These are phyloP conservation scores for Notospermus geniculatus DNA, from an alignment of 1,140 invertebrate species.

Conservation along the genomic window DNA sequence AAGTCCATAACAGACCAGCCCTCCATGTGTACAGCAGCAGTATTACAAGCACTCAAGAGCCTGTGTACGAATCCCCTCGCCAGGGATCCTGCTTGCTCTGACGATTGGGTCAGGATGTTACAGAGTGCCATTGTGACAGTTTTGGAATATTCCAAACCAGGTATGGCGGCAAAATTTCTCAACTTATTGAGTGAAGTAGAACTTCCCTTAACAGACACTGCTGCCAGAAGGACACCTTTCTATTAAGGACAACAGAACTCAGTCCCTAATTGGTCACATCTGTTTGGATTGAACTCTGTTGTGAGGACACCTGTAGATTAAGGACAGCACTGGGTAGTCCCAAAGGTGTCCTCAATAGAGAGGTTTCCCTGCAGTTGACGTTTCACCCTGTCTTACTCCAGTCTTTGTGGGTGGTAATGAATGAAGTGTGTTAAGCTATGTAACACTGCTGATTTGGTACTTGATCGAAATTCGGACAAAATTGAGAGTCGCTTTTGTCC, in stretches of 20 bases:
- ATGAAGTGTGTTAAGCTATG: no score
- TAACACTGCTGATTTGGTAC: no score
- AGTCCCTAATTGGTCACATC: background rate
- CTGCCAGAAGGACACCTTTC: no score
- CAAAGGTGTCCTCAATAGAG: no score
- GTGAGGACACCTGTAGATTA: no score
- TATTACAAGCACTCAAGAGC: constrained; percentile 69
- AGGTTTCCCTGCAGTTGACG: no score
- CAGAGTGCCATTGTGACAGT: constrained; percentile 85
- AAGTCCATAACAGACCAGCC: constrained; percentile 55
- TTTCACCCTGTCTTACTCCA: no score
- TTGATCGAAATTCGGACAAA: no score
- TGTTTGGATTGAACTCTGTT: background rate
- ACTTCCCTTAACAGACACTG: no score
- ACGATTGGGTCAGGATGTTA: constrained; percentile 75
- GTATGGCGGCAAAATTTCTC: constrained; percentile 26
- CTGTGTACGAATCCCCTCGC: constrained; percentile 68
- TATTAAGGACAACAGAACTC: no score
- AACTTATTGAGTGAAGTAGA: background rate
- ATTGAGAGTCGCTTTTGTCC: constrained; percentile 12
- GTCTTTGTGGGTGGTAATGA: no score
- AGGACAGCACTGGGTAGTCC: no score
- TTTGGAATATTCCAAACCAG: constrained; percentile 83
- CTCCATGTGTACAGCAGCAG: constrained; percentile 64
- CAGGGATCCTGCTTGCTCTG: constrained; percentile 61